A percentile compares a stretch with the other conserved stretches of the same genome.
These are phyloP conservation scores for Barypeithes pellucidus DNA, from an alignment of 2,888 invertebrate species.

Conservation along the genomic window DNA sequence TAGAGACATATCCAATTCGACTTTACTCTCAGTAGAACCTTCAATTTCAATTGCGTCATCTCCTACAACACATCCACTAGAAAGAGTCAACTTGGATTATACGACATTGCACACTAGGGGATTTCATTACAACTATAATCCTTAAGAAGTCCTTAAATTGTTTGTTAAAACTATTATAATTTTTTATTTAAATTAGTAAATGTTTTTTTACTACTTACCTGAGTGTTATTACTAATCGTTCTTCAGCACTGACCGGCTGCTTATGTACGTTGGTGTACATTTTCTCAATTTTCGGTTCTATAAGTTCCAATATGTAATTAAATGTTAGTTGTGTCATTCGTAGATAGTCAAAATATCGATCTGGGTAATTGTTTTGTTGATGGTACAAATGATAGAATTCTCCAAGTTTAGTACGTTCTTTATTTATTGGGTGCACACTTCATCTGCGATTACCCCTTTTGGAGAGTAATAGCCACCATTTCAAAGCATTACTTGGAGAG, in stretches of 20 bases:
- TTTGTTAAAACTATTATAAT: no score
- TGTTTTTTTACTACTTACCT: constrained; percentile 6
- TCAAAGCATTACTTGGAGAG: constrained; percentile 15
- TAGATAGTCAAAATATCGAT: constrained; percentile 24
- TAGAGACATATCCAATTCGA: background rate
- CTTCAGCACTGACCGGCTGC: constrained; percentile 22
- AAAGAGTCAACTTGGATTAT: no score
- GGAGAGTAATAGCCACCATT: constrained; percentile 11
- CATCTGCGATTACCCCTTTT: constrained; percentile 10
- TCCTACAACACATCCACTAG: no score
- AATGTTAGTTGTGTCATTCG: constrained; percentile 27
- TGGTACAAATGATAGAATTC: constrained; percentile 35
- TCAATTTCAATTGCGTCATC: no score
- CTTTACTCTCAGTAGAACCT: no score
- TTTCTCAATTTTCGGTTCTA: constrained; percentile 18
- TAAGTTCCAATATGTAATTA: constrained; percentile 8
- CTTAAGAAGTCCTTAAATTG: no score
- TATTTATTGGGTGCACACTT: constrained; percentile 28
- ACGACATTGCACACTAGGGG: no score
- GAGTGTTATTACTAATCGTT: constrained; percentile 20
- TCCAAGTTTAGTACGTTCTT: constrained; percentile 26
- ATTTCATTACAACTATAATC: no score
- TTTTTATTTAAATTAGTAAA: no score
- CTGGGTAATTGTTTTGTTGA: constrained; percentile 14
- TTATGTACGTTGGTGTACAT: constrained; percentile 21